Base-by-base conservation (phyloP, 2,888 invertebrate species). In the Smittia sp. region DNA sequence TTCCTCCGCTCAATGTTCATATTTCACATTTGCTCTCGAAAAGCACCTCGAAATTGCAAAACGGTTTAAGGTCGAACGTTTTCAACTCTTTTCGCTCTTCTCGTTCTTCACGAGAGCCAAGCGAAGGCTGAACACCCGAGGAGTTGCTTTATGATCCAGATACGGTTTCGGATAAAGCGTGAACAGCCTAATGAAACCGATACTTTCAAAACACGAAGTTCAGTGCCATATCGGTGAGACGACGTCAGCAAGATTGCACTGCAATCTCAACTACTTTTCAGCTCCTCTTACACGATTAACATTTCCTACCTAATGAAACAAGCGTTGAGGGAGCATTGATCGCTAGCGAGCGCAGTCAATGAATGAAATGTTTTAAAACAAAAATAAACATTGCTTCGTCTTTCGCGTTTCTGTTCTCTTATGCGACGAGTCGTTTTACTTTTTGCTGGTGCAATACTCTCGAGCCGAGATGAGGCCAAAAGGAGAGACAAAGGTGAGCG, bases 401-500 rank as follows among this genome's bases (percentile, higher is more conserved):
- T 52, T 52, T 52, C 15, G 15, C 15, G 52, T 52, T 52, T 52
- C 7, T 52, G 52, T 52, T 52, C 15, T n/a, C 52, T n/a, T 6
- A n/a, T n/a, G n/a, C n/a, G n/a, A n/a, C 20, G 20, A 18, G 58
- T 58, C 2, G 3, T 13, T 22, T 58, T 52, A n/a, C 1, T 58
- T 20, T 58, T 18, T 20, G 7, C 22, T 22, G 46, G 18, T 22
- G 58, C 58, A 58, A 22, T 58, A 58, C 58, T 22, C 58, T 58
- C n/a, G 13, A 58, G 46, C 58, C 2, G 22, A 4, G 58, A 58
- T 58, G 22, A 58, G 58, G 15, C 11, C 11, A 58, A 58, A 52
- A 22, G 58, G n/a, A 58, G 58, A 58, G 58, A 58, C 58, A 58
- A 58, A 58, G 58, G 58, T 58, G 58, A 58, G 22, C 58, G 22